These are phyloP conservation scores for Mythimna loreyi DNA, from an alignment of 2,888 invertebrate genomes.

Conservation along the genomic window DNA sequence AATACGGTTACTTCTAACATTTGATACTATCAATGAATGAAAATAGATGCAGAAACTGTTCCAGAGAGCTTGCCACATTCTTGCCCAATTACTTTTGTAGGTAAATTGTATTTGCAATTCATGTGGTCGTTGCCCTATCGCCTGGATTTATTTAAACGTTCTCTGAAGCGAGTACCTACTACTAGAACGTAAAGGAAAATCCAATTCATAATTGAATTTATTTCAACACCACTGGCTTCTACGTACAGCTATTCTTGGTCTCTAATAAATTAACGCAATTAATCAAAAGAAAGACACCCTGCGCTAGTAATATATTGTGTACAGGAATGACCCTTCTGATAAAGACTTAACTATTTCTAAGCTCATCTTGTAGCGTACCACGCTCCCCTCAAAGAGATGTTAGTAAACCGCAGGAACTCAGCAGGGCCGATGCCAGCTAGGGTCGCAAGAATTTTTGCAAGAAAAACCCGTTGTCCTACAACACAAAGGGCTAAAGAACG, in stretches of 20 bases:
- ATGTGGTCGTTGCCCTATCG: slow-evolving; percentile 15
- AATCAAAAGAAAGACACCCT: slow-evolving; percentile 10
- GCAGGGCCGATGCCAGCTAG: too few species aligned
- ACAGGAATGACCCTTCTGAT: neutral
- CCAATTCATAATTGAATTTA: slow-evolving; percentile 6
- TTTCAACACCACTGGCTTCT: neutral
- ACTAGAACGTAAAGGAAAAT: neutral
- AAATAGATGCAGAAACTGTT: slow-evolving; percentile 51
- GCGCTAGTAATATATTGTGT: neutral
- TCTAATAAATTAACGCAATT: slow-evolving; percentile 10
- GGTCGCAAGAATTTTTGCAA: too few species aligned
- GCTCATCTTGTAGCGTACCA: too few species aligned
- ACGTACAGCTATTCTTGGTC: neutral
- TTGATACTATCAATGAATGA: slow-evolving; percentile 49
- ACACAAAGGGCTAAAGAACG: too few species aligned
- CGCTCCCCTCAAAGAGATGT: too few species aligned
- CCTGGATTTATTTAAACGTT: neutral
- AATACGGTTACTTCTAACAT: slow-evolving; percentile 44
- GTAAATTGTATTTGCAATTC: slow-evolving; percentile 6
- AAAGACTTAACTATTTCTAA: neutral
- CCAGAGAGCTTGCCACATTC: slow-evolving; percentile 17
- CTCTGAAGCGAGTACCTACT: neutral
- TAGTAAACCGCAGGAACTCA: too few species aligned
- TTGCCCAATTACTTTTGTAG: slow-evolving; percentile 11
- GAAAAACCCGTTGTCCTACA: too few species aligned